phyloP scores from a whole-genome alignment of 2,888 invertebrate genomes.

The Maniola hyperantus region DNA sequence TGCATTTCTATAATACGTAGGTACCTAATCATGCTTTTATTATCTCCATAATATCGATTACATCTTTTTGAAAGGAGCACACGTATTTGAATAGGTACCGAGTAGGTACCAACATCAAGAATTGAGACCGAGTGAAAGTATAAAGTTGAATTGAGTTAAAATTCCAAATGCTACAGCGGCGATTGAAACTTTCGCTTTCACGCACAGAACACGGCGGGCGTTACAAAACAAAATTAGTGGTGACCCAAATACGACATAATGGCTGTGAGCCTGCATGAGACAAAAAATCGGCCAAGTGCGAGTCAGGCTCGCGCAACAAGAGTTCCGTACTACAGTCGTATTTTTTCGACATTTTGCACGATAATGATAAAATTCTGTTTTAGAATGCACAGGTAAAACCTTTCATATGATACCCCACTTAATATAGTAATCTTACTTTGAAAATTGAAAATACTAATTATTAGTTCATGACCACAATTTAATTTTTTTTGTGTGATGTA shows the following conservation, averaged over 20 bases:
- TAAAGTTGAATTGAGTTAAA: constrained; percentile 49
- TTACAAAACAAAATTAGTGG: constrained; percentile 47
- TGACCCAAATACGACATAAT: constrained; percentile 45
- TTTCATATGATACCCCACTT: no score
- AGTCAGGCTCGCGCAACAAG: no score
- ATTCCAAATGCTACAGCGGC: constrained; percentile 48
- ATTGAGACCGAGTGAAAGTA: constrained; percentile 52
- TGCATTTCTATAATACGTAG: no score
- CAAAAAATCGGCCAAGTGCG: constrained; percentile 8
- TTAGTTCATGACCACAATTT: no score
- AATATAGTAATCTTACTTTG: no score
- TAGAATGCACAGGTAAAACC: no score
- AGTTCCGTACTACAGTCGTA: no score
- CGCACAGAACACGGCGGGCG: constrained; percentile 43
- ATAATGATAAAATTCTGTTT: no score
- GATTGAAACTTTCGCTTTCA: constrained; percentile 57
- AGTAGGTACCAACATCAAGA: constrained; percentile 15
- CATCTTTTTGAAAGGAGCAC: constrained; percentile 20
- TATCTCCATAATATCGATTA: background rate
- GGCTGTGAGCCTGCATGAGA: constrained; percentile 31
- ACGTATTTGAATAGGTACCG: constrained; percentile 23
- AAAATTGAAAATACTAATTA: no score
- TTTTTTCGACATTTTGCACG: no score
- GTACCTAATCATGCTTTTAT: background rate
- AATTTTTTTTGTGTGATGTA: no score